Percentiles rank a stretch among this genome's conserved stretches.
These are phyloP conservation scores for Lonchura striata DNA, from an alignment of 2,113 vertebrate species.

Conservation along the genomic window DNA sequence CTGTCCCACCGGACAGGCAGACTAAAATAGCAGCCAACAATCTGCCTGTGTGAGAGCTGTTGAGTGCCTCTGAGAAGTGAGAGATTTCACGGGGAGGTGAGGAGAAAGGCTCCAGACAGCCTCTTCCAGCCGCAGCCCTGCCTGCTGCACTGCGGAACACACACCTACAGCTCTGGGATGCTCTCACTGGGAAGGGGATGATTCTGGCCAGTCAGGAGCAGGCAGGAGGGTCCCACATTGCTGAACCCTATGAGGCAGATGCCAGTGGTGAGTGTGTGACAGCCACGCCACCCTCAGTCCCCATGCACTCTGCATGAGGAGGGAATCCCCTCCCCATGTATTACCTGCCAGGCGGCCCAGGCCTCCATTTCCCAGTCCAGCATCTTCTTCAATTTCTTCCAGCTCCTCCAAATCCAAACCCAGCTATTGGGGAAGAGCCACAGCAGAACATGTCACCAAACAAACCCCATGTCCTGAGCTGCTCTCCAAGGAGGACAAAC, in stretches of 20 bases:
- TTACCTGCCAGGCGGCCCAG: conserved; percentile 87
- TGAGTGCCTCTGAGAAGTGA: neutral
- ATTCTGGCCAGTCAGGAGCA: neutral
- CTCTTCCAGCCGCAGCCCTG: neutral
- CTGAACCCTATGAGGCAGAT: neutral
- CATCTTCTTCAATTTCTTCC: conserved; percentile 89
- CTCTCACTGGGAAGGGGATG: neutral
- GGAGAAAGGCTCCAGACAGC: neutral
- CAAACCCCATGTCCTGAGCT: neutral
- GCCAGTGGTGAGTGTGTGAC: neutral
- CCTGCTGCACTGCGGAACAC: neutral
- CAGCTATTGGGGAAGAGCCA: conserved; percentile 69
- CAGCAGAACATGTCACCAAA: neutral
- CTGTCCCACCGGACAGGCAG: neutral
- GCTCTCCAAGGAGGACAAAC: neutral
- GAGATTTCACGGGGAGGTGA: neutral
- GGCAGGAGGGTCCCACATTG: neutral
- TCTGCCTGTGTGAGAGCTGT: neutral
- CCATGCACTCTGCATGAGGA: fast-evolving
- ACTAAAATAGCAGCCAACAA: conserved; percentile 22
- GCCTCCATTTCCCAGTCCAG: conserved; percentile 87
- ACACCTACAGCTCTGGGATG: neutral
- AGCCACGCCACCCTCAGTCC: fast-evolving
- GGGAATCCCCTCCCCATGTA: neutral
- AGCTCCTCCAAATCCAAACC: conserved; percentile 88